phyloP scores from a whole-genome alignment of 2,797 vertebrate genomes.

The Urocyon cinereoargenteus region DNA sequence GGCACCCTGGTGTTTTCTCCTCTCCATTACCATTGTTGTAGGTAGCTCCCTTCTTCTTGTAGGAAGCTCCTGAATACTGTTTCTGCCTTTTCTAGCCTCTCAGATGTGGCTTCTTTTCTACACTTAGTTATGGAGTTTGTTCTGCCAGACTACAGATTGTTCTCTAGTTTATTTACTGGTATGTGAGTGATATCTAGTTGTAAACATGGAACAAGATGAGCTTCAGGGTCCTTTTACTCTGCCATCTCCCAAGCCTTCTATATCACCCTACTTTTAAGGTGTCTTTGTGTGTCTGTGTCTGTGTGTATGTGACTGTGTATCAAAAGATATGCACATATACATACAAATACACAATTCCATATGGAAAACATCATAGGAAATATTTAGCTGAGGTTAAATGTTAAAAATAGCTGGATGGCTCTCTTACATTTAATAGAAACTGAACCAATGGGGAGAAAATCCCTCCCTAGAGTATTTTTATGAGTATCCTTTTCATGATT shows the following conservation, averaged over 20 bases:
- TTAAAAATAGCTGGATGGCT: background rate
- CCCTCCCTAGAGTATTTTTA: background rate
- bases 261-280: background rate
- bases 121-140: background rate
- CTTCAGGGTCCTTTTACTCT: background rate
- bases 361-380: conserved; percentile 17
- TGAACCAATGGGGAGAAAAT: background rate
- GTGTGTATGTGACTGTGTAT: background rate
- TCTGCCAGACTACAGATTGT: background rate
- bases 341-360: background rate
- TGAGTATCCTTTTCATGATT: background rate
- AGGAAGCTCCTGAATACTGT: background rate
- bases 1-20: background rate
- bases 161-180: background rate
- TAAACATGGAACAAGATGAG: background rate
- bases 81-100: background rate
- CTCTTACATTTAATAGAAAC: conserved; percentile 9
- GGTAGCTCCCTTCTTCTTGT: background rate
- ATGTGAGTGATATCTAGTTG: background rate
- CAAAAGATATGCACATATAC: background rate
- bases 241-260: background rate
- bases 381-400: background rate
- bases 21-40: background rate
- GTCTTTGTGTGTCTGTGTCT: background rate
- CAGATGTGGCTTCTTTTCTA: background rate